Evolutionary conservation across 2,888 invertebrate species (phyloP).

Genomic region (Andrena chrysosceles): DNA sequence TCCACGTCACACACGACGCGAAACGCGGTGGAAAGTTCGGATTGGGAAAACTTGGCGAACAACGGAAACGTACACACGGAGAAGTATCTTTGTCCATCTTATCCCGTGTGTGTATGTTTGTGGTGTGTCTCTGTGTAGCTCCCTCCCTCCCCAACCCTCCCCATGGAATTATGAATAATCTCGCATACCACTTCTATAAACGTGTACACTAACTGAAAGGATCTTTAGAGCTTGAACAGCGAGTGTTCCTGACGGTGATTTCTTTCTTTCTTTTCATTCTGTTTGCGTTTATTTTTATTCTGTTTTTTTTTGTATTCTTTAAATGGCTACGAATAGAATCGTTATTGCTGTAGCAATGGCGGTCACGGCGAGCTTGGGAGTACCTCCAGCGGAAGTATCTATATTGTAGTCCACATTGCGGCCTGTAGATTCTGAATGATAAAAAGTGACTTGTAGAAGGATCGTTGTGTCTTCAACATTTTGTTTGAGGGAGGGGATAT

Average conservation of each 20-base stretch:
- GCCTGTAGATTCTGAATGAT: slow-evolving; percentile 83
- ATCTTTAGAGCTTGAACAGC: slow-evolving; percentile 57
- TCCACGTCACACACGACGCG: no score
- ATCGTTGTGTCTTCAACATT: slow-evolving; percentile 55
- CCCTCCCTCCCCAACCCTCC: slow-evolving; percentile 1
- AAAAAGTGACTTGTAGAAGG: slow-evolving; percentile 79
- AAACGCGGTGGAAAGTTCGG: neutral
- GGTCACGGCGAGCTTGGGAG: slow-evolving; percentile 81
- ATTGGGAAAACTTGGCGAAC: neutral
- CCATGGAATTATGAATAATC: slow-evolving; percentile 29
- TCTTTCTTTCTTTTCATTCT: neutral
- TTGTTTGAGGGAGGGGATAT: slow-evolving; percentile 24
- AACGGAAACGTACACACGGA: slow-evolving; percentile 9
- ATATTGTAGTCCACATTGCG: slow-evolving; percentile 79
- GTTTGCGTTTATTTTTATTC: neutral
- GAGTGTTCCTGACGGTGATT: slow-evolving; percentile 56
- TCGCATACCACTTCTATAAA: slow-evolving; percentile 52
- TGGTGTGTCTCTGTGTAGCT: slow-evolving; percentile 27
- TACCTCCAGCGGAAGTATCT: slow-evolving; percentile 78
- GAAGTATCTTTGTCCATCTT: neutral
- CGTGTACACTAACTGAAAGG: slow-evolving; percentile 45
- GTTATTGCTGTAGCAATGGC: slow-evolving; percentile 81
- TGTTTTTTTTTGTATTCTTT: slow-evolving; percentile 47
- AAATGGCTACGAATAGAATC: slow-evolving; percentile 79
- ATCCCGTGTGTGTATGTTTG: neutral